Conservation (phyloP, 1,140 invertebrate species). For the Pseudomyrmex pallidus region DNA sequence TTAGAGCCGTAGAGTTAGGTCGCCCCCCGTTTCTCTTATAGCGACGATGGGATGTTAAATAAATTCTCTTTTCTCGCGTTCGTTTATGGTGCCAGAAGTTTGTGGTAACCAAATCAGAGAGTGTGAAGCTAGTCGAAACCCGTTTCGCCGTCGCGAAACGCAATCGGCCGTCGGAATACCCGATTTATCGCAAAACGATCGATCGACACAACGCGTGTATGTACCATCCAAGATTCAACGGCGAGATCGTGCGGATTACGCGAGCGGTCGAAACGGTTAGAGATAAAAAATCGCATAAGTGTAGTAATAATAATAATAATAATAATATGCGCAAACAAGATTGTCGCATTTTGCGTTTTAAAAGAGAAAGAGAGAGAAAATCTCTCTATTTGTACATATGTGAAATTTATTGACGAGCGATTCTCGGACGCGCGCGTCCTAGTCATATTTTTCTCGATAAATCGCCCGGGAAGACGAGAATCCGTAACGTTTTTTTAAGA, state of each 20-base stretch:
- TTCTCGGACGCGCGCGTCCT: slow-evolving; percentile 53
- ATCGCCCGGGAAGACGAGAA: slow-evolving; percentile 23
- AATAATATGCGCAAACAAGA: not conserved
- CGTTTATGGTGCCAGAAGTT: slow-evolving; percentile 60
- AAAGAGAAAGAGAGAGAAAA: not conserved
- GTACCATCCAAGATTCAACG: too few species aligned
- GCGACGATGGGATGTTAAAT: slow-evolving; percentile 10
- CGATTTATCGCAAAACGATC: not conserved
- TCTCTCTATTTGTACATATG: not conserved
- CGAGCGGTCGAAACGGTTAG: slow-evolving; percentile 65
- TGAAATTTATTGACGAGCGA: slow-evolving; percentile 30
- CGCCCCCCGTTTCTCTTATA: slow-evolving; percentile 9
- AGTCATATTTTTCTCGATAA: slow-evolving; percentile 63
- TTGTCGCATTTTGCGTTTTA: slow-evolving; percentile 11
- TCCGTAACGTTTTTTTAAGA: slow-evolving; percentile 55
- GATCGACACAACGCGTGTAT: not conserved
- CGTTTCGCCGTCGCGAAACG: slow-evolving; percentile 72
- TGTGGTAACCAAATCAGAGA: slow-evolving; percentile 70
- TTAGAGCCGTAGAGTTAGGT: not conserved
- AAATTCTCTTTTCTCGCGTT: slow-evolving; percentile 51
- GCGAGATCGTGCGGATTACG: slow-evolving; percentile 47
- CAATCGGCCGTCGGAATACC: slow-evolving; percentile 31
- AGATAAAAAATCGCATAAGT: slow-evolving; percentile 63
- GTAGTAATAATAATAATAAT: slow-evolving; percentile 27
- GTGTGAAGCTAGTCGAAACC: slow-evolving; percentile 82